A percentile compares a stretch with the other conserved stretches of the same genome.
Conservation (phyloP, 2,797 vertebrate species). For the Schizothorax lantsangensis region DNA sequence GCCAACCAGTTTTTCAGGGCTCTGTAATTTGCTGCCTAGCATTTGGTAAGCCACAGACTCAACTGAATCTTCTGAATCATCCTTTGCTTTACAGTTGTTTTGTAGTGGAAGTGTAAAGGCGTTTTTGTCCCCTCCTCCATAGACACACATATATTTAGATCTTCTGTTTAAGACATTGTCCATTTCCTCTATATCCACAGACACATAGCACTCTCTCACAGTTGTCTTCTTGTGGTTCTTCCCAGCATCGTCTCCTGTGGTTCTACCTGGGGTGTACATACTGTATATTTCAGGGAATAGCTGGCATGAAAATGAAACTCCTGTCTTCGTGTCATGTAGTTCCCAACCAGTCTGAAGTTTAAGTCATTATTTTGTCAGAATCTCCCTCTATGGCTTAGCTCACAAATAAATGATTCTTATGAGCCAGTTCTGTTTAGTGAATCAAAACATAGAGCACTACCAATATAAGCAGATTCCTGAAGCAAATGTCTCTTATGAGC, state of each 20-base stretch:
- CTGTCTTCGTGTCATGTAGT: neutral
- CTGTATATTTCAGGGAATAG: neutral
- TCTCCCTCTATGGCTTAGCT: neutral
- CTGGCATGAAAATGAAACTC: neutral
- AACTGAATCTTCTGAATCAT: conserved; percentile 64
- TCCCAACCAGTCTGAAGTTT: neutral
- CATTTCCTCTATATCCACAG: conserved; percentile 26
- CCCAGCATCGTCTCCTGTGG: conserved; percentile 6
- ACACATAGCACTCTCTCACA: conserved; percentile 1
- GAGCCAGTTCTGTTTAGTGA: neutral
- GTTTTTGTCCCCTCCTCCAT: neutral
- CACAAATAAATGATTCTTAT: neutral
- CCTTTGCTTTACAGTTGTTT: conserved; percentile 44
- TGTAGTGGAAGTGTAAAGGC: neutral
- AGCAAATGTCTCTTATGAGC: neutral
- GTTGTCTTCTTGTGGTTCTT: conserved; percentile 37
- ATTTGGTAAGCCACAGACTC: conserved; percentile 68
- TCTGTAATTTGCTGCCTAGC: conserved; percentile 71
- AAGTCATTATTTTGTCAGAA: neutral
- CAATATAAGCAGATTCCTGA: neutral
- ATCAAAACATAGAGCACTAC: neutral
- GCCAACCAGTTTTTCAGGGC: conserved; percentile 75
- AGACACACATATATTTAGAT: neutral
- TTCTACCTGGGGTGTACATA: neutral
- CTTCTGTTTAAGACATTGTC: conserved; percentile 37